Base-by-base conservation (phyloP, 2,113 vertebrate species). In the Anguilla japonica region DNA sequence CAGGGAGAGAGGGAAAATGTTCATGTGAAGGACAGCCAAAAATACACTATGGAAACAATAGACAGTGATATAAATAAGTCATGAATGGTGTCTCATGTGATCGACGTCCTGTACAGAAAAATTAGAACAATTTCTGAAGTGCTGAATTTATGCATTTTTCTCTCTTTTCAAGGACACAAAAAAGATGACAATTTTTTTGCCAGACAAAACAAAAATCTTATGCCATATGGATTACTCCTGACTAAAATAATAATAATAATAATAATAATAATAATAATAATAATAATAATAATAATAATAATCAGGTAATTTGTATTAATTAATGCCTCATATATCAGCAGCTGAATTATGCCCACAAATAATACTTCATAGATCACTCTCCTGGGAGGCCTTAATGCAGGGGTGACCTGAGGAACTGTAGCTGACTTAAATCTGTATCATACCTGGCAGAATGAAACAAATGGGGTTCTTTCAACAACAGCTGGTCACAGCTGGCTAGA, bases 11-110 rank as follows among this genome's bases (percentile, higher is more conserved):
- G n/a, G 71, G n/a, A 34, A 67, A 67, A 75, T 34, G 71, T 75
- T 75, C 22, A 75, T 75, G 71, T 75, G 71, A 75, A 75, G 71
- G 71, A 75, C 71, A 75, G 13, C n/a, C 71, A 75, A 75, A 75
- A 75, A 75, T 75, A 75, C 71, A 11, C 71, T 13, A 34, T 75
- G 26, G 71, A 75, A 75, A 75, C 71, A 34, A 75, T n/a, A 75
- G 71, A 34, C 11, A 34, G 71, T 29, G 71, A 75, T 75, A 75
- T 29, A 75, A 75, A 75, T 75, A 75, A 34, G n/a, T 34, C 71
- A 75, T 34, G n/a, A 29, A 75, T 34, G 71, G 71, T 67, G 60
- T 67, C 60, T 26, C 60, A 26, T 20, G 60, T 75, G 71, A 75
- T 75, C 34, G 71, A 75, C n/a, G n/a, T 75, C 9, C 71, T 75